Base-by-base conservation (phyloP, 2,888 invertebrate species). In the Hesperia comma region DNA sequence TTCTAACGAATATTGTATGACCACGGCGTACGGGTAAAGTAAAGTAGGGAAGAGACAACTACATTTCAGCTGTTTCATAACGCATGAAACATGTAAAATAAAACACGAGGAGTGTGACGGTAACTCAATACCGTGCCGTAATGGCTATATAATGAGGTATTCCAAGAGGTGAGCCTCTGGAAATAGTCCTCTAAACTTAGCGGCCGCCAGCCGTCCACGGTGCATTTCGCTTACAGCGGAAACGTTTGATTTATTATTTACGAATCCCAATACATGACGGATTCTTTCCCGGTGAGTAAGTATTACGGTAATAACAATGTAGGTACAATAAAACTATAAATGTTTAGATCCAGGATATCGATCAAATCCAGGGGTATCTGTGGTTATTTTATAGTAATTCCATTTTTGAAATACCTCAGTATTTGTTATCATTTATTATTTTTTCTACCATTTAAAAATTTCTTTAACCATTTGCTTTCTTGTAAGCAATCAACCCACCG, bases 71-170 rank as follows among this genome's bases (percentile, higher is more conserved):
- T 49, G 17, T 49, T 49, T 19, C 49, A 49, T 49, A 49, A 49
- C 49, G 49, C 2, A 19, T 19, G 17, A 49, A 10, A 49, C 43
- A 43, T 43, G 57, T 58, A 43, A 63, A 55, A n/a, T 26, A 41
- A 14, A 33, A 55, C 41, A 55, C 12, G 12, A 33, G 19, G 14
- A 10, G 26, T 43, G 49, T 37, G 21, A 15, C 37, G 53, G 62
- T 54, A 68, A 61, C 64, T 46, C 61, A 53, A 64, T 61, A 64
- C 60, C 43, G 43, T 57, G 68, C 41, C 14, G 64, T 64, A 61
- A 68, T 68, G 68, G 61, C 53, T 61, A 61, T 53, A 61, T 61
- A 68, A 66, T 64, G 68, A 58, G 64, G 37, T 41, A 53, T 46
- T 26, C 41, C 49, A 37, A 63, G 56, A 56, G 63, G 56, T 63